Conservation (phyloP, 2,113 vertebrate species). For the Clarias macrocephalus region DNA sequence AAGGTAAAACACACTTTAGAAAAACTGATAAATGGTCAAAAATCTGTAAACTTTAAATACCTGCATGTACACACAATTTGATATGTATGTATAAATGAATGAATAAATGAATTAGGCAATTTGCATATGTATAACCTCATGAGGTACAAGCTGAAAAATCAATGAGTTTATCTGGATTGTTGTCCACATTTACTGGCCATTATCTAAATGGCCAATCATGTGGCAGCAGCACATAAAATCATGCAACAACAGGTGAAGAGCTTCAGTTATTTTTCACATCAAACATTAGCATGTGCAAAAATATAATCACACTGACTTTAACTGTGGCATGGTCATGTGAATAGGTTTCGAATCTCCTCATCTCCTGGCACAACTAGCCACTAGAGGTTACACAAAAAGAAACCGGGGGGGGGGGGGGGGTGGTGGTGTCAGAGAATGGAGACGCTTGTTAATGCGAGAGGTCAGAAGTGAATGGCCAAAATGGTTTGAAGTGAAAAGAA, state of each 20-base stretch:
- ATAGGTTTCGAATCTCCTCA: no score
- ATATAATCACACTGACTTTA: not conserved
- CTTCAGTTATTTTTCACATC: not conserved
- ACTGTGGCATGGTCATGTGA: no score
- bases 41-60: not conserved
- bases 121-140: not conserved
- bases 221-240: not conserved
- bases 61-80: not conserved
- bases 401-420: no score
- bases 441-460: not conserved
- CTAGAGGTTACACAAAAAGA: not conserved
- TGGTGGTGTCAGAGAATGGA: not conserved
- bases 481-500: not conserved
- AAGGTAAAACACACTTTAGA: not conserved
- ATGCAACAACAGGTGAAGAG: not conserved
- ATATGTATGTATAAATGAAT: not conserved
- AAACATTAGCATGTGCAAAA: not conserved
- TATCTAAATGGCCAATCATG: not conserved
- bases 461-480: not conserved
- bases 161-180: not conserved
- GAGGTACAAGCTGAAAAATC: not conserved
- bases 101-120: not conserved
- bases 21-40: not conserved
- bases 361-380: not conserved
- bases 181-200: not conserved